Base-by-base conservation (phyloP, 2,797 vertebrate species). In the Halcyon smyrnensis region DNA sequence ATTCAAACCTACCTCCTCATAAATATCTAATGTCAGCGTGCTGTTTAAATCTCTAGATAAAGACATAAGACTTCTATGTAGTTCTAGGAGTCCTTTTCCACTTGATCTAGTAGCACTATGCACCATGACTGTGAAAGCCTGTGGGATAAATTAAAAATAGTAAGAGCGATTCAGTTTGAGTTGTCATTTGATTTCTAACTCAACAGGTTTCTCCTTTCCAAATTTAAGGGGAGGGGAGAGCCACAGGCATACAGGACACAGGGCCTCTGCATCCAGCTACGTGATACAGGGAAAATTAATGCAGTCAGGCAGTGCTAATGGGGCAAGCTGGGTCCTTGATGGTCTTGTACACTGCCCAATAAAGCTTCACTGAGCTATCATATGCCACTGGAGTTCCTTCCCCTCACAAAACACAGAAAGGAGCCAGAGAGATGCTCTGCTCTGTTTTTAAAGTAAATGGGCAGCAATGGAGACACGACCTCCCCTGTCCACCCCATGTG, bases 401-500 rank as follows among this genome's bases (percentile, higher is more conserved):
- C 30, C 23, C 50, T 59, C 2, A 0, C 19, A 81, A 57, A 73
- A 24, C 25, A 48, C 45, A 57, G 48, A 3, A 27, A 36, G 79
- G 15, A 39, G 21, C 37, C 57, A 54, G 39, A 69, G 62, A 65
- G 34, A 51, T 3, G 27, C 46, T 62, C 50, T 51, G 34, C 57
- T 77, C 70, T 41, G 50, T 43, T 91, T 51, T 63, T 32, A 15
- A 78, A 62, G 18, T 19, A 48, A 65, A 82, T 0, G 20, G 48
- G 30, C 13, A 82, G 17, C 28, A 45, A 27, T 0, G 7, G 36
- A 84, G n/a, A 9, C 57, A 19, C 0, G 0, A 12, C 13, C 56
- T 4, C 15, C 12, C 14, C 18, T 65, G 3, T 0, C 19, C 9
- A 1, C 32, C 25, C 41, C 0, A 0, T 1, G 12, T 10, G 13